Evolutionary conservation across 2,113 vertebrate genomes (phyloP).

Genomic region (Varanus salvator): DNA sequence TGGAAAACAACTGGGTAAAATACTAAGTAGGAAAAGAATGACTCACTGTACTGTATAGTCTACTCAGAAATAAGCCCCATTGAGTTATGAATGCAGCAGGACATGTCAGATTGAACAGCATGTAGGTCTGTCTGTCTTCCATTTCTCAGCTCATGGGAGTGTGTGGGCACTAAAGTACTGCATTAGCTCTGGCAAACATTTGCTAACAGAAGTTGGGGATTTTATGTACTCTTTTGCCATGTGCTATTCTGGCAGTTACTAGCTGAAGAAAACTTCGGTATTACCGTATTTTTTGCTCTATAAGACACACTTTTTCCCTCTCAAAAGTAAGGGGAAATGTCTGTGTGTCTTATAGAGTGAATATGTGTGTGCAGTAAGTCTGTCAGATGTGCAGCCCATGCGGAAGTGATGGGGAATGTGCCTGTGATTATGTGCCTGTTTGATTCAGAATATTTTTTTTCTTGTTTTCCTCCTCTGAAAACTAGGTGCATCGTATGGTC

Average conservation of each 20-base stretch:
- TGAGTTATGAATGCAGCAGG: constrained; percentile 1
- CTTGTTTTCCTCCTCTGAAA: too few species aligned
- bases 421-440: too few species aligned
- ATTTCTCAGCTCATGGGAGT: not conserved
- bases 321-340: too few species aligned
- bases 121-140: not conserved
- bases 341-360: too few species aligned
- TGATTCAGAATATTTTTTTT: too few species aligned
- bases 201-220: not conserved
- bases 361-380: too few species aligned
- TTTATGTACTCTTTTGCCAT: not conserved
- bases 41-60: not conserved
- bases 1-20: constrained; percentile 61
- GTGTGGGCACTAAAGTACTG: not conserved
- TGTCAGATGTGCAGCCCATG: too few species aligned
- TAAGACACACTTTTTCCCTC: too few species aligned
- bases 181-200: not conserved
- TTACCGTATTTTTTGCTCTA: too few species aligned
- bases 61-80: not conserved
- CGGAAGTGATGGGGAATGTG: too few species aligned
- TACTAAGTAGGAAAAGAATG: constrained; percentile 60
- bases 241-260: not conserved
- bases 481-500: too few species aligned
- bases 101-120: not conserved
- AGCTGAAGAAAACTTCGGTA: not conserved